Evolutionary conservation across 2,113 vertebrate species (phyloP), one percentile per base, ranked within the genome.

Genomic region (Zosterops pallidus): DNA sequence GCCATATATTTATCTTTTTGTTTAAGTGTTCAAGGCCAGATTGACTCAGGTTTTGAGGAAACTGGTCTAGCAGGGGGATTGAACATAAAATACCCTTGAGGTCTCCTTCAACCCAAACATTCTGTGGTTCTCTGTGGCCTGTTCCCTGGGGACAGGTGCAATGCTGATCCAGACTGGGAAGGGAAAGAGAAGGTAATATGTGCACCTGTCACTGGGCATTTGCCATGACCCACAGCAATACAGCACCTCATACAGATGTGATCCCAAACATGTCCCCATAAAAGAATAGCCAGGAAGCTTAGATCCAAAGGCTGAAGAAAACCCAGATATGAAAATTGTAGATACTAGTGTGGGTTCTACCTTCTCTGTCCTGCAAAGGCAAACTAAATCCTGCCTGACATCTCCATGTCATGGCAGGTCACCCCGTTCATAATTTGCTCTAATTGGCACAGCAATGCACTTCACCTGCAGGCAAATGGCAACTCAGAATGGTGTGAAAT

Each of bases 401-500:
- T 69, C 52, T 76, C 67, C 55, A 6, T 69, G 74, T 39, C 62
- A 4, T 2, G 1, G 50, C 57, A 90, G 87, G 75, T 80, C 93
- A 88, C 22, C 60, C 70, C 1, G 1, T 37, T 90, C n/a, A 20
- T 94, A 92, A 95, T 85, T 83, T 52, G 29, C 46, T 80, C 10
- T 90, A 93, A 92, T 67, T 80, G 55, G 55, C 49, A 31, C 1
- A 0, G 41, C 67, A 62, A 92, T 1, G 3, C 67, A 29, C 35
- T 85, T 80, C 35, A 95, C 67, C 84, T 74, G 50, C 87, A 95
- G 86, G 87, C 31, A 72, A 95, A 91, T 22, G 39, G 44, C 75
- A 77, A 12, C 20, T 70, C 46, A 46, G 28, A 74, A 37, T n/a
- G 50, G 46, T 90, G 74, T 69, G 67, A 95, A 95, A 85, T 79